Percentiles rank a stretch among this genome's conserved stretches.
These are phyloP conservation scores for Poecilia latipinna DNA, from an alignment of 2,113 vertebrate genomes.

Conservation along the genomic window DNA sequence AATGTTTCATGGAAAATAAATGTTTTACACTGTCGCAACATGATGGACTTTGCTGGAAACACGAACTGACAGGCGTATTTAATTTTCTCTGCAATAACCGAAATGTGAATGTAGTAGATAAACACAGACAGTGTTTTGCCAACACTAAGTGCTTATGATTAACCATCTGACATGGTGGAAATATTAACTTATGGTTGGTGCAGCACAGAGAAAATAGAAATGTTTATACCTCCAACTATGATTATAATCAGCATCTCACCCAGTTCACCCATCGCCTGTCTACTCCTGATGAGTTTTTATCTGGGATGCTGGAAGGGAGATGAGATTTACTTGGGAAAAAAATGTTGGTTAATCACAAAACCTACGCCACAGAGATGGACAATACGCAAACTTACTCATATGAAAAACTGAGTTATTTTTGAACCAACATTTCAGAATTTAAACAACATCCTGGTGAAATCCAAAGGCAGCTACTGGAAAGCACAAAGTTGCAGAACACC, in stretches of 20 bases:
- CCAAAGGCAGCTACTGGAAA: no score
- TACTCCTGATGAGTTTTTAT: background rate
- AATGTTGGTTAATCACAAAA: background rate
- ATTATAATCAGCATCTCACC: background rate
- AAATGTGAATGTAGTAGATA: conserved; percentile 67
- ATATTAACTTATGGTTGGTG: background rate
- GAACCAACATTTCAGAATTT: background rate
- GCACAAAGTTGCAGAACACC: no score
- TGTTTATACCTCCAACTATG: no score
- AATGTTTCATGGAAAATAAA: background rate
- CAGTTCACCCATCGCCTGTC: background rate
- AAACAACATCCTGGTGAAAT: no score
- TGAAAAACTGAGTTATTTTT: background rate
- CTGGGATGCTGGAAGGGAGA: no score
- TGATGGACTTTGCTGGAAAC: conserved; percentile 70
- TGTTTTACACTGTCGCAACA: conserved; percentile 23
- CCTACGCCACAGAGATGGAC: background rate
- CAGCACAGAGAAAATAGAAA: background rate
- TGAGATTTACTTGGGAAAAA: background rate
- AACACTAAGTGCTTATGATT: conserved; percentile 54
- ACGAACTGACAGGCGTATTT: conserved; percentile 69
- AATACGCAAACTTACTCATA: background rate
- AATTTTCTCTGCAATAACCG: conserved; percentile 69
- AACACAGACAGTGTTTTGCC: conserved; percentile 62
- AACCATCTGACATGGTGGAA: conserved; percentile 23